A percentile compares a stretch with the other conserved stretches of the same genome.
These are phyloP conservation scores for Scaptomyza caliginosa DNA, from an alignment of 2,888 invertebrate genomes.

Conservation along the genomic window DNA sequence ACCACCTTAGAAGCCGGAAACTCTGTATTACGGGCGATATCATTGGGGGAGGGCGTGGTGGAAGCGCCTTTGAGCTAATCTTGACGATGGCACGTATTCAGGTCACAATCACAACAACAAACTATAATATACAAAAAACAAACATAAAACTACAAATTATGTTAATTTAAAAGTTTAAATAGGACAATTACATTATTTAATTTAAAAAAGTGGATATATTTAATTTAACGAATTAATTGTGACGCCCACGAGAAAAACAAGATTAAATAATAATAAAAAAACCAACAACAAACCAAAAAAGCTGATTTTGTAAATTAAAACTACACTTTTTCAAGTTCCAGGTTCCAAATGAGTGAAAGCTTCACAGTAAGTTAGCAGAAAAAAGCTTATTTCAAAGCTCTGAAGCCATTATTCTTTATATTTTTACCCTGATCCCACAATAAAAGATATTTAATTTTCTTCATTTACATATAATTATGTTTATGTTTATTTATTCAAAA, in stretches of 20 bases:
- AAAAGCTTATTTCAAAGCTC: background rate
- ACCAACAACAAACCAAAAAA: background rate
- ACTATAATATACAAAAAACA: conserved; percentile 30
- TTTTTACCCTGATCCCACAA: background rate
- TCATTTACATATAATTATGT: conserved; percentile 39
- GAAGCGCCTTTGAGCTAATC: conserved; percentile 9
- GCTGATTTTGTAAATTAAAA: background rate
- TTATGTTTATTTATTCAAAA: conserved; percentile 51
- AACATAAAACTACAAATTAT: conserved; percentile 77
- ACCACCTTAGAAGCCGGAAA: conserved; percentile 37
- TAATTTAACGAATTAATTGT: conserved; percentile 69
- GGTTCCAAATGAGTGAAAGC: conserved; percentile 4
- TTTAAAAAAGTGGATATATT: conserved; percentile 73
- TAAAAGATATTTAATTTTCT: background rate
- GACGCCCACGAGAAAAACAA: conserved; percentile 54
- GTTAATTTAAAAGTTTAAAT: conserved; percentile 77
- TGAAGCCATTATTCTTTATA: background rate
- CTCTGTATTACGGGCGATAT: conserved; percentile 49
- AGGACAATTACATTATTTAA: conserved; percentile 82
- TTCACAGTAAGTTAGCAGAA: background rate
- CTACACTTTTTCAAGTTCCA: background rate
- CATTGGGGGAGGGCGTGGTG: conserved; percentile 4
- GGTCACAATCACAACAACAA: conserved; percentile 55
- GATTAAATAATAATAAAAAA: conserved; percentile 52
- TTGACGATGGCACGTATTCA: conserved; percentile 45